A percentile compares a stretch with the other conserved stretches of the same genome.
These are phyloP conservation scores for Megaleporinus macrocephalus DNA, from an alignment of 2,113 vertebrate species.

Conservation along the genomic window DNA sequence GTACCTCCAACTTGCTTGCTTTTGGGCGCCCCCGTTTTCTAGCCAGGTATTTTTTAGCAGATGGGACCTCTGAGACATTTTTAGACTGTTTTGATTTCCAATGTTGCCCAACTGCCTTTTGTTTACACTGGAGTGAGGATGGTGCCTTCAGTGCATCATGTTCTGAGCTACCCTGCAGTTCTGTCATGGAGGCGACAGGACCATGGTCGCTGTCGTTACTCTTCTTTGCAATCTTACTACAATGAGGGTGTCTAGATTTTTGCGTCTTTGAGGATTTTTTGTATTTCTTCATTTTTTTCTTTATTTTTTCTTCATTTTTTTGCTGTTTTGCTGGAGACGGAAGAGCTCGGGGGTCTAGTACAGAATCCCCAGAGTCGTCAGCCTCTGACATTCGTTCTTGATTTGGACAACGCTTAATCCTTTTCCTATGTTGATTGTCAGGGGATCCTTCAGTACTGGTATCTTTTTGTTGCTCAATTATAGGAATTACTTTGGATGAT, in stretches of 20 bases:
- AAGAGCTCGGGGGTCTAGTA: slow-evolving; percentile 22
- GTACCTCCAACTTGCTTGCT: slow-evolving; percentile 78
- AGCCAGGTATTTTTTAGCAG: slow-evolving; percentile 53
- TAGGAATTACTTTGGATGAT: not conserved
- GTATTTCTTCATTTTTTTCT: slow-evolving; percentile 75
- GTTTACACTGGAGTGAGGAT: slow-evolving; percentile 56
- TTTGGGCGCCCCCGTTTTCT: slow-evolving; percentile 87
- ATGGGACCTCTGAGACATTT: slow-evolving; percentile 35
- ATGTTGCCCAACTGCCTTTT: slow-evolving; percentile 45
- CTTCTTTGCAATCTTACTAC: slow-evolving; percentile 80
- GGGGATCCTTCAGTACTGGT: not conserved
- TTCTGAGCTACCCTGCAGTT: slow-evolving; percentile 52
- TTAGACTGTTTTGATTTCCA: slow-evolving; percentile 58
- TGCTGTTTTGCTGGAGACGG: slow-evolving; percentile 53
- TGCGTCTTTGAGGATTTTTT: slow-evolving; percentile 88
- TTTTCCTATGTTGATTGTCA: slow-evolving; percentile 33
- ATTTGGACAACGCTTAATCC: slow-evolving; percentile 21
- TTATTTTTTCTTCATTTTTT: slow-evolving; percentile 75
- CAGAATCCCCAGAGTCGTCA: slow-evolving; percentile 5
- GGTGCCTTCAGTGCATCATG: slow-evolving; percentile 46
- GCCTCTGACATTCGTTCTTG: slow-evolving; percentile 14
- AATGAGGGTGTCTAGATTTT: slow-evolving; percentile 88
- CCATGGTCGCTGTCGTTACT: slow-evolving; percentile 54
- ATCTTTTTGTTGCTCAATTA: slow-evolving; percentile 27
- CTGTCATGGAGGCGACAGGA: slow-evolving; percentile 8